These are phyloP conservation scores for Pseudorasbora parva DNA, from an alignment of 2,113 vertebrate species.

Conservation along the genomic window DNA sequence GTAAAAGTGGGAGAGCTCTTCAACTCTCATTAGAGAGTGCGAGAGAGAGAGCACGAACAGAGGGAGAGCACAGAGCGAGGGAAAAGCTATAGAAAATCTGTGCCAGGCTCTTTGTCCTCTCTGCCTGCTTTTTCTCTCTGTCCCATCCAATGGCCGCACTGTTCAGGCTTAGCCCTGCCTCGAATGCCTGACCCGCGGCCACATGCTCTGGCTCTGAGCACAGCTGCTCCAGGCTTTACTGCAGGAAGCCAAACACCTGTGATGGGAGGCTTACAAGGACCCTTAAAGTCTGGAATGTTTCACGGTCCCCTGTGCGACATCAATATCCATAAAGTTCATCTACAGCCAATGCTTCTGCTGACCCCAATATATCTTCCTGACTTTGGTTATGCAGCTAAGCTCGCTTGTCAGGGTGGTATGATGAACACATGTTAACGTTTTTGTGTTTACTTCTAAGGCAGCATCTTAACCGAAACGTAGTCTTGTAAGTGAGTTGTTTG, in stretches of 20 bases:
- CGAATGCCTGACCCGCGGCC: conserved; percentile 5
- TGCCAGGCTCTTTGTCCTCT: conserved; percentile 37
- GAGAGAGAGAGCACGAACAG: conserved; percentile 29
- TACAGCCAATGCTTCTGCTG: conserved; percentile 1
- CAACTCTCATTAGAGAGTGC: conserved; percentile 32
- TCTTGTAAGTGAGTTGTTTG: not conserved
- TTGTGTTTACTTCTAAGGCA: not conserved
- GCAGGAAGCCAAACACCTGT: conserved; percentile 44
- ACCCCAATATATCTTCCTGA: not conserved
- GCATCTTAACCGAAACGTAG: not conserved
- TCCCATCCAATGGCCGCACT: not conserved
- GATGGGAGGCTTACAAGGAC: not conserved
- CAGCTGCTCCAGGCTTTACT: conserved; percentile 44
- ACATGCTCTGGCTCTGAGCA: conserved; percentile 22
- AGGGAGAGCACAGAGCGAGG: not conserved
- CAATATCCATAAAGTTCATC: conserved; percentile 9
- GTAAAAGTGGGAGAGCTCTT: conserved; percentile 46
- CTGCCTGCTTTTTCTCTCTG: conserved; percentile 12
- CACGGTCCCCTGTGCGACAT: not conserved
- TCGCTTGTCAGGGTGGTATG: not conserved
- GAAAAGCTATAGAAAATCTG: conserved; percentile 49
- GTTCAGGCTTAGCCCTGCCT: not conserved
- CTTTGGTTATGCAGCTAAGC: not conserved
- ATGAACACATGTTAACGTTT: not conserved
- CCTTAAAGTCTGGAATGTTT: conserved; percentile 35